Evolutionary conservation across 2,797 vertebrate species (phyloP), one percentile per base, ranked within the genome.

Genomic region (Benthosema pterotum): DNA sequence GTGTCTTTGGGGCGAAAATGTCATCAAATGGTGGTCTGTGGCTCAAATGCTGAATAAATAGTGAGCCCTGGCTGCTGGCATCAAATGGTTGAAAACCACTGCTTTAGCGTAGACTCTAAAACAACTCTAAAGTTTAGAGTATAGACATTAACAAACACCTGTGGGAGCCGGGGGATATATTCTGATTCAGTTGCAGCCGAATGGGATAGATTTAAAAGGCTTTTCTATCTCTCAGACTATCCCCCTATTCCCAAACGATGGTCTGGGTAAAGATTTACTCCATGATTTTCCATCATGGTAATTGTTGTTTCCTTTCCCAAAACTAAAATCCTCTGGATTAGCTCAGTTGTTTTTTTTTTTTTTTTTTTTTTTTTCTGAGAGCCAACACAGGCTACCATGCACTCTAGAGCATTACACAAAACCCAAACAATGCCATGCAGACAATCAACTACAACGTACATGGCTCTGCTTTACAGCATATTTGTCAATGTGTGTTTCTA

Each of bases 261-360:
- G 63, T 56, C 71, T 78, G 79, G 61, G 70, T 19, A 45, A 72
- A 84, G 85, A 90, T 91, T 83, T 87, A 67, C 57, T 64, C 67
- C n/a, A n/a, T 54, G 75, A 83, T 82, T 83, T 85, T 74, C 80
- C 75, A 91, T 91, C 87, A 90, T 79, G 72, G 67, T 86, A 88
- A 91, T 90, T 86, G 82, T 82, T 91, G 83, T 82, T 63, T 25
- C 70, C 62, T 54, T 60, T 53, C 54, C 51, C 45, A 14, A 9
- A 55, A 25, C 22, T 25, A 25, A 25, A 25, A 25, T 18, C 46
- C 25, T n/a, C 52, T 57, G 18, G 72, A 52, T 57, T 74, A 54
- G 60, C 67, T 77, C 73, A 70, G 60, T 60, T 78, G n/a, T n/a
- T n/a, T n/a, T n/a, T n/a, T n/a, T n/a, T n/a, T n/a, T n/a, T n/a